Base-by-base conservation (phyloP, 2,888 invertebrate genomes). In the Leptogaster cylindrica region DNA sequence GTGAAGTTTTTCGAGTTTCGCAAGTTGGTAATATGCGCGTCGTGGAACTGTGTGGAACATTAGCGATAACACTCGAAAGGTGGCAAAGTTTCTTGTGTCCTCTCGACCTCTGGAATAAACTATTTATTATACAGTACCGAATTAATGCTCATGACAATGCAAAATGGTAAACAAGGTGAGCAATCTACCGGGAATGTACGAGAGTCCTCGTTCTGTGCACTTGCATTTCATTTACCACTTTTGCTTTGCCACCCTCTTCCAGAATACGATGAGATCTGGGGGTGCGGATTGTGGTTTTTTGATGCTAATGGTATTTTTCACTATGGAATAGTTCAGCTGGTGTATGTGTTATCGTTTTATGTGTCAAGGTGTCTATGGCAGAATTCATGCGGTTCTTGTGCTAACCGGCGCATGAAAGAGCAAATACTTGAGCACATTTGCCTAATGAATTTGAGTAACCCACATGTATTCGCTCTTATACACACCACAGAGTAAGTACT, bases 351-450 rank as follows among this genome's bases (percentile, higher is more conserved):
- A 10, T 18, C 46, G 8, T 10, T 55, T 55, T 55, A 33, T 33
- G 55, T 36, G 33, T 55, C 55, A 33, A 33, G 31, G 31, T 33
- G 55, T 55, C 33, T 55, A 33, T 33, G 20, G 23, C 50, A 50
- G 36, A 55, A 18, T 55, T 33, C 31, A 36, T 31, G 33, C 39
- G 55, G 55, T 55, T 55, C 55, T 46, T 33, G 55, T 55, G 23
- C 55, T 55, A 55, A 36, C 55, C 55, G 39, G 55, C 55, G 36
- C 55, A 55, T 55, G 55, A 55, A 55, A 55, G 36, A 55, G 55
- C 55, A 55, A 55, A 55, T 55, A 55, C 55, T 55, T 55, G 55
- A 55, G n/a, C 55, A 55, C 55, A 55, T 55, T 55, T 51, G 28
- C 51, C 51, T 51, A 51, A 51, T 51, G 51, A 51, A 51, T 51